phyloP scores from a whole-genome alignment of 1,140 invertebrate genomes.

The Drosophila neocordata region DNA sequence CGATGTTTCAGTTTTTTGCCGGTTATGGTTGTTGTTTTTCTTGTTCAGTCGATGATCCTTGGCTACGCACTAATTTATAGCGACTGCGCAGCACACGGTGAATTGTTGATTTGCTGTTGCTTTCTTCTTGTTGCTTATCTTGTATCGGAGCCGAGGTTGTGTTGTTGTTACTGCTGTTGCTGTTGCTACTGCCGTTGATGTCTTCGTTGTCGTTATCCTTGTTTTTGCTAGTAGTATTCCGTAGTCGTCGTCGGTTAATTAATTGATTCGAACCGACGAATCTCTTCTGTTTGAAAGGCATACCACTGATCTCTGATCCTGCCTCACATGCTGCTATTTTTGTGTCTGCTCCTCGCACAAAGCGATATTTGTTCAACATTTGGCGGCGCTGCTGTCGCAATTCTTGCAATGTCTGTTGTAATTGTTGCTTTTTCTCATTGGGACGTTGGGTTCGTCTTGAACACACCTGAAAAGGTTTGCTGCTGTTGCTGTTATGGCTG shows the following conservation, averaged over 20 bases:
- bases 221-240: slow-evolving; percentile 15
- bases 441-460: slow-evolving; percentile 2
- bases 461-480: not conserved
- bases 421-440: slow-evolving; percentile 12
- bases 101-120: not conserved
- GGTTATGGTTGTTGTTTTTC: slow-evolving; percentile 18
- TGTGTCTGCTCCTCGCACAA: slow-evolving; percentile 33
- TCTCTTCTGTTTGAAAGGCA: slow-evolving; percentile 10
- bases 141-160: slow-evolving; percentile 4
- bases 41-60: slow-evolving; percentile 43
- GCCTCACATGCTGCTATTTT: not conserved
- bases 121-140: slow-evolving; percentile 3
- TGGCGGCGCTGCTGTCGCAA: slow-evolving; percentile 16
- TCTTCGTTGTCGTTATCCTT: slow-evolving; percentile 12
- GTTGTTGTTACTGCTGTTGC: not conserved
- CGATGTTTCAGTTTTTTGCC: not conserved
- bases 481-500: not conserved
- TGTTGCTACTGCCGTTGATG: not conserved
- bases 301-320: not conserved
- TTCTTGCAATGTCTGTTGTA: slow-evolving; percentile 16
- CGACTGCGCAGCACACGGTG: slow-evolving; percentile 35
- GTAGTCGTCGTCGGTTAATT: not conserved
- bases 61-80: slow-evolving; percentile 49
- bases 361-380: slow-evolving; percentile 39
- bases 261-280: not conserved